A percentile compares a stretch with the other conserved stretches of the same genome.
phyloP scores from a whole-genome alignment of 2,113 vertebrate species.

The Oncorhynchus kisutch region DNA sequence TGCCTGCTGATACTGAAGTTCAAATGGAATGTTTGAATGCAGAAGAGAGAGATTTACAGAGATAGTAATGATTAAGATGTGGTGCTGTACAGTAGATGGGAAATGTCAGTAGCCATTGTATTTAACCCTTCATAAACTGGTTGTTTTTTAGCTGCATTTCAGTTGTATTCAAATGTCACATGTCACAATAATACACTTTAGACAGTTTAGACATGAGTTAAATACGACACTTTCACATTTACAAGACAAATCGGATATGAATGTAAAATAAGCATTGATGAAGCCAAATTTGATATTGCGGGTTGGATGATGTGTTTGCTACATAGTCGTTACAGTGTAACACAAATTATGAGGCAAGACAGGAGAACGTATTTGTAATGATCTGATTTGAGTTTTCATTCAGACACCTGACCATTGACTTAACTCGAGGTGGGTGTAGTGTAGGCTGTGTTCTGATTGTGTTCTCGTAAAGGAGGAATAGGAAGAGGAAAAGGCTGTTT shows the following conservation, averaged over 20 bases:
- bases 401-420: too few species aligned
- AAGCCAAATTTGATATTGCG: background rate
- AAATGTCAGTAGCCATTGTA: background rate
- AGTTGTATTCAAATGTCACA: background rate
- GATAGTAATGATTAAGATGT: background rate
- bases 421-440: background rate
- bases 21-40: conserved; percentile 47
- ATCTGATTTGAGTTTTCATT: too few species aligned
- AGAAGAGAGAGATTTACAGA: conserved; percentile 13
- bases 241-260: background rate
- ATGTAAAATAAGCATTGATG: background rate
- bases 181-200: background rate
- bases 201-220: background rate
- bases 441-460: background rate
- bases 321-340: too few species aligned
- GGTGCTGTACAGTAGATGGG: background rate
- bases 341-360: too few species aligned
- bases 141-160: background rate
- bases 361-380: too few species aligned
- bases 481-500: background rate
- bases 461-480: background rate
- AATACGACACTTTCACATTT: background rate
- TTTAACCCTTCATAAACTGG: background rate
- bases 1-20: conserved; percentile 45
- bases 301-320: too few species aligned